These are phyloP conservation scores for Parauchenoglanis ngamensis DNA, from an alignment of 2,797 vertebrate species.

Conservation along the genomic window DNA sequence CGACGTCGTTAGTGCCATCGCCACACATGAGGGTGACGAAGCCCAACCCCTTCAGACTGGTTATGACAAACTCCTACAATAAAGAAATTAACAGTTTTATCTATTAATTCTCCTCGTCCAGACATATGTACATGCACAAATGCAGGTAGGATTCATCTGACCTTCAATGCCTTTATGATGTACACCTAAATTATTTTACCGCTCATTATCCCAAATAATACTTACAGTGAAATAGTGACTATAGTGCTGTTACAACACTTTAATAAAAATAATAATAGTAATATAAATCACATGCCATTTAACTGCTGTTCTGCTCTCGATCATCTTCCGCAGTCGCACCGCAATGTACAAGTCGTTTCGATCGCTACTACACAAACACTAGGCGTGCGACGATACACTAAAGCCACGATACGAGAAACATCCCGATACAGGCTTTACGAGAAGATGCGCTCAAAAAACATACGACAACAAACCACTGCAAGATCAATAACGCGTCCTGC, in stretches of 20 bases:
- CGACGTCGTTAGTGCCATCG: conserved; percentile 97
- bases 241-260: background rate
- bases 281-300: background rate
- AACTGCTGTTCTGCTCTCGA: background rate
- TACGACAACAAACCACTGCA: background rate
- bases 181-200: background rate
- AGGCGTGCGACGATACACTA: background rate
- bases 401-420: background rate
- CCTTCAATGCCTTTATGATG: background rate
- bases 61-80: conserved; percentile 92
- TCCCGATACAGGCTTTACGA: background rate
- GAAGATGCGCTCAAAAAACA: background rate
- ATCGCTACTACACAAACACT: background rate
- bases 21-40: conserved; percentile 95
- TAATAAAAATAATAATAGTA: background rate
- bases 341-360: background rate
- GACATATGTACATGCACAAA: background rate
- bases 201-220: background rate
- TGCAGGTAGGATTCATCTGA: background rate
- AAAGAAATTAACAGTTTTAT: background rate
- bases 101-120: background rate
- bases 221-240: background rate
- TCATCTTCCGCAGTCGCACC: background rate
- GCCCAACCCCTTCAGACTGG: conserved; percentile 90
- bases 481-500: background rate